Evolutionary conservation across 1,140 invertebrate genomes (phyloP), one percentile per base, ranked within the genome.

Genomic region (Heliconius eleuchia): DNA sequence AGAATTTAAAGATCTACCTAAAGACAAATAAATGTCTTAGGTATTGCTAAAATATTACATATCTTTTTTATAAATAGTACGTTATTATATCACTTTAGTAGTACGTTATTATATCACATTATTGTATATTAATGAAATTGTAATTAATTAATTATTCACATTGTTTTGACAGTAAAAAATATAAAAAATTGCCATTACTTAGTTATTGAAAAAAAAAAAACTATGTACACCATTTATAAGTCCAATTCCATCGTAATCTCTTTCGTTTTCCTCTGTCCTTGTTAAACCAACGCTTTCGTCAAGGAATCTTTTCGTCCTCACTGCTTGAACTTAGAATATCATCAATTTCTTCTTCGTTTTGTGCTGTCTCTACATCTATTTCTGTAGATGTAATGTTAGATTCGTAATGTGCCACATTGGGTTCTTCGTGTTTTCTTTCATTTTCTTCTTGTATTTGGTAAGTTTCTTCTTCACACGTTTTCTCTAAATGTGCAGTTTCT

Each of bases 281-380:
- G 39, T 16, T 76, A 71, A 76, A 71, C 74, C 74, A 76, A 11
- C 74, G 37, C 16, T 34, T 18, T 23, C n/a, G 60, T 76, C 74
- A 76, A 16, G 52, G 11, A 37, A 27, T 1, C n/a, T 57, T 60
- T 60, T 57, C 71, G 13, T 72, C 71, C 37, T 11, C 34, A 74
- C 74, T 70, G 23, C 23, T 7, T 2, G 39, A 27, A 46, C 57
- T 71, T 18, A 42, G 18, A 71, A 3, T 30, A 4, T 42, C 37
- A 23, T 72, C 71, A 66, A 16, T 13, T 27, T n/a, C 39, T 27
- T 70, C 57, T 19, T 70, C 57, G 13, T 23, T 66, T 30, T 30
- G 60, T 30, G 3, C 13, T 66, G 60, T 30, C 13, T 66, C 60
- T 27, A 1, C 9, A 66, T 27, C 9, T 30, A 30, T 16, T 30